Evolutionary conservation across 2,113 vertebrate species (phyloP).

Genomic region (Atlantisia rogersi): DNA sequence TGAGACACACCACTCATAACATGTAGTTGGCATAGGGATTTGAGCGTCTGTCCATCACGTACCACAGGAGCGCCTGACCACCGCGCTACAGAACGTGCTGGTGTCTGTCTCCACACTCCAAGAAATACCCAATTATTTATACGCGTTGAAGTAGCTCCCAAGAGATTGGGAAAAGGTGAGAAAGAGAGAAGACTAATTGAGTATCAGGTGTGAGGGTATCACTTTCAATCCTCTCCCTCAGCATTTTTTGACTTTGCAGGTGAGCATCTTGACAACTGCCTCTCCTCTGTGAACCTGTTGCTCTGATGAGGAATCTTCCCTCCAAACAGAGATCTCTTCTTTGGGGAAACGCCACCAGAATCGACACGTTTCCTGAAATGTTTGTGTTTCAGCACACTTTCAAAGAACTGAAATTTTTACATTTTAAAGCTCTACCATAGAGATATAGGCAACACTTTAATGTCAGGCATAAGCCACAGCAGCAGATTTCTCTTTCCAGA

Average conservation of each 20-base stretch:
- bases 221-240: not conserved
- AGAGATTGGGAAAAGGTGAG: not conserved
- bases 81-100: accelerated
- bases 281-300: not conserved
- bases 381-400: not conserved
- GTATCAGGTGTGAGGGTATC: not conserved
- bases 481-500: not conserved
- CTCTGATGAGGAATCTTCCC: not conserved
- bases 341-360: not conserved
- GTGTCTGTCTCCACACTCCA: not conserved
- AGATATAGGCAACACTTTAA: not conserved
- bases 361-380: not conserved
- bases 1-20: not conserved
- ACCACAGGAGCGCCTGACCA: not conserved
- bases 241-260: not conserved
- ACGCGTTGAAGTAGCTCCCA: not conserved
- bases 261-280: not conserved
- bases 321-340: not conserved
- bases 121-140: not conserved
- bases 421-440: not conserved
- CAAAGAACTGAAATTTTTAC: not conserved
- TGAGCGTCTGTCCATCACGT: not conserved
- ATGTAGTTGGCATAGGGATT: not conserved
- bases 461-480: not conserved
- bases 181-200: not conserved